Evolutionary conservation across 2,888 invertebrate species (phyloP).

Genomic region (Chrysopilus asiliformis): DNA sequence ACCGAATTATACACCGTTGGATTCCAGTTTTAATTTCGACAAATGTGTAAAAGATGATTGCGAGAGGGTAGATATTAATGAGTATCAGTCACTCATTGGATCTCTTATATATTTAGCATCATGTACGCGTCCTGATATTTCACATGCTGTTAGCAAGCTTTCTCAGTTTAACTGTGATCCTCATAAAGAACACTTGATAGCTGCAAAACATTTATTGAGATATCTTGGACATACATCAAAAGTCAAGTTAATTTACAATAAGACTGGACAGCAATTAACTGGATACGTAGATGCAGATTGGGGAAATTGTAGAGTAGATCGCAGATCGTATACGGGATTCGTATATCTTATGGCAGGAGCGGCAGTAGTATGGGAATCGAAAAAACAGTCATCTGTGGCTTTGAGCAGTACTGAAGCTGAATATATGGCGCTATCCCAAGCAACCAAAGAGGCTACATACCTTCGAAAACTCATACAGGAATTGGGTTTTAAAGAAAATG

Average conservation of each 20-base stretch:
- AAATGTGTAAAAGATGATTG: too few species aligned
- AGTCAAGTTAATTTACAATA: slow-evolving; percentile 12
- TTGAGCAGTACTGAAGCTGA: too few species aligned
- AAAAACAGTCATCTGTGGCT: too few species aligned
- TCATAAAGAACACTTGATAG: slow-evolving; percentile 16
- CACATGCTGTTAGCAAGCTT: slow-evolving; percentile 8
- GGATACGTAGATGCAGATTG: slow-evolving; percentile 17
- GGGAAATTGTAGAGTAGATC: slow-evolving; percentile 12
- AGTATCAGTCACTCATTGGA: slow-evolving; percentile 12
- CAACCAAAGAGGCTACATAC: slow-evolving; percentile 10
- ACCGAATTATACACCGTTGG: slow-evolving; percentile 7
- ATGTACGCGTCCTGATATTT: slow-evolving; percentile 13
- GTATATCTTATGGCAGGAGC: slow-evolving; percentile 9
- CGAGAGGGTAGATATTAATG: neutral
- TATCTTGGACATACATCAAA: slow-evolving; percentile 14
- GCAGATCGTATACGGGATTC: too few species aligned
- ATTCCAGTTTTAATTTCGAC: slow-evolving; percentile 2
- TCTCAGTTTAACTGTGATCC: slow-evolving; percentile 16
- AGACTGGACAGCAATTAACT: slow-evolving; percentile 10
- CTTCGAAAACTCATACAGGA: slow-evolving; percentile 6
- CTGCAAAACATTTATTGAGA: slow-evolving; percentile 15
- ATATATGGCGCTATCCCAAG: slow-evolving; percentile 9
- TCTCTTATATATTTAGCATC: slow-evolving; percentile 13
- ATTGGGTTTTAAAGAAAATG: slow-evolving; percentile 3
- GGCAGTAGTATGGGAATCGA: too few species aligned